These are phyloP conservation scores for Hirtodrosophila cameraria DNA, from an alignment of 2,888 invertebrate species.

Conservation along the genomic window DNA sequence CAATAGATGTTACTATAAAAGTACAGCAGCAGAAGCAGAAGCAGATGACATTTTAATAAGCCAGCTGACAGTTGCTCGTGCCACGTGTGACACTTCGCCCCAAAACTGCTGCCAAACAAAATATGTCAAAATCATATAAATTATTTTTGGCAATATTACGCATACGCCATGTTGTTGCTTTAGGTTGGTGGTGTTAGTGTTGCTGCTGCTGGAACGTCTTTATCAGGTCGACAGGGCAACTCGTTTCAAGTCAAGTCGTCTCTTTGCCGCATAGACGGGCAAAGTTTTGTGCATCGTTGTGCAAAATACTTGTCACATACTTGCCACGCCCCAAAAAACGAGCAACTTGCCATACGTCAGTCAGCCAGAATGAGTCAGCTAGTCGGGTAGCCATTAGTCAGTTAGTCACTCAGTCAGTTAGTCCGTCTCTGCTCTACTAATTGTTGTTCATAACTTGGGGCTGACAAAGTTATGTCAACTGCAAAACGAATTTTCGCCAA, in stretches of 20 bases:
- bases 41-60: slow-evolving; percentile 31
- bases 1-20: too few species aligned
- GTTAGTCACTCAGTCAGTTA: slow-evolving; percentile 17
- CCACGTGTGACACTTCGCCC: slow-evolving; percentile 20
- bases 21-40: too few species aligned
- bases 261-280: slow-evolving; percentile 38
- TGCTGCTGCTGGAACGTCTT: slow-evolving; percentile 20
- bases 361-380: slow-evolving; percentile 19
- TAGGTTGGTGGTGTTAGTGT: slow-evolving; percentile 13
- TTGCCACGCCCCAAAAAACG: slow-evolving; percentile 57
- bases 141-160: slow-evolving; percentile 66
- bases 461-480: slow-evolving; percentile 79
- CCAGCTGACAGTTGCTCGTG: slow-evolving; percentile 19
- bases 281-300: slow-evolving; percentile 68
- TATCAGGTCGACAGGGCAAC: slow-evolving; percentile 21
- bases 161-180: slow-evolving; percentile 42
- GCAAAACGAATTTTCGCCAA: slow-evolving; percentile 77
- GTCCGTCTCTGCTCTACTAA: slow-evolving; percentile 69
- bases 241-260: slow-evolving; percentile 46
- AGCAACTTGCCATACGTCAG: slow-evolving; percentile 51
- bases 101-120: slow-evolving; percentile 25
- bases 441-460: slow-evolving; percentile 78
- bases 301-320: slow-evolving; percentile 76
- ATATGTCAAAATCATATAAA: slow-evolving; percentile 44
- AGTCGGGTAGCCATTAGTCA: slow-evolving; percentile 7